phyloP scores from a whole-genome alignment of 2,797 vertebrate species.

The Periparus ater region DNA sequence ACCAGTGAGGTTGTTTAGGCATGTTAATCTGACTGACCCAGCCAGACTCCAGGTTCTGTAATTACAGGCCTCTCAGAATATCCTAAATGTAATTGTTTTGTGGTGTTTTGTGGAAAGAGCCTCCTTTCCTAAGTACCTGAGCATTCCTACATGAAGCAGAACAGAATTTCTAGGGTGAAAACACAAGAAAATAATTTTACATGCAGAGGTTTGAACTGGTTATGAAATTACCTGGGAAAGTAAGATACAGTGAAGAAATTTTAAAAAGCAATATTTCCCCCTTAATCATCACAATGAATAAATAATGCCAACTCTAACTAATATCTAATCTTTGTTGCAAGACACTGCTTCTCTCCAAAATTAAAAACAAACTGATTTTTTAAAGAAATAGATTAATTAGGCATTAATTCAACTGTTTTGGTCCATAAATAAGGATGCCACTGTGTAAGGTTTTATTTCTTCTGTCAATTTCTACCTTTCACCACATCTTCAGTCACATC shows the following conservation, averaged over 20 bases:
- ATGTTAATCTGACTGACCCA: conserved; percentile 1
- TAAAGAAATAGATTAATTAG: background rate
- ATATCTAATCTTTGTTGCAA: background rate
- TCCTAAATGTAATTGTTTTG: background rate
- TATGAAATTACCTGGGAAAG: background rate
- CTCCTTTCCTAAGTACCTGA: background rate
- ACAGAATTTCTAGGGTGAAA: background rate
- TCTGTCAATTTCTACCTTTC: background rate
- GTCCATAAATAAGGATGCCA: background rate
- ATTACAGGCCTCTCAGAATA: background rate
- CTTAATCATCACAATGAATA: background rate
- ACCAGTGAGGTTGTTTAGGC: conserved; percentile 7
- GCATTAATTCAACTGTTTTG: background rate
- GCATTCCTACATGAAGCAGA: background rate
- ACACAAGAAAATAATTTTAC: background rate
- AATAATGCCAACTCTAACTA: background rate
- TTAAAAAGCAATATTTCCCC: background rate
- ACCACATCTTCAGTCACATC: background rate
- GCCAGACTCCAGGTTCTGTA: conserved; percentile 28
- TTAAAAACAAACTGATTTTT: background rate
- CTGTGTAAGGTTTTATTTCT: background rate
- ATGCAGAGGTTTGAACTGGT: background rate
- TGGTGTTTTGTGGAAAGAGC: background rate
- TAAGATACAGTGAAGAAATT: background rate
- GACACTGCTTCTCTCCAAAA: background rate